These are phyloP conservation scores for Genyomyrus donnyi DNA, from an alignment of 2,113 vertebrate species.

Conservation along the genomic window DNA sequence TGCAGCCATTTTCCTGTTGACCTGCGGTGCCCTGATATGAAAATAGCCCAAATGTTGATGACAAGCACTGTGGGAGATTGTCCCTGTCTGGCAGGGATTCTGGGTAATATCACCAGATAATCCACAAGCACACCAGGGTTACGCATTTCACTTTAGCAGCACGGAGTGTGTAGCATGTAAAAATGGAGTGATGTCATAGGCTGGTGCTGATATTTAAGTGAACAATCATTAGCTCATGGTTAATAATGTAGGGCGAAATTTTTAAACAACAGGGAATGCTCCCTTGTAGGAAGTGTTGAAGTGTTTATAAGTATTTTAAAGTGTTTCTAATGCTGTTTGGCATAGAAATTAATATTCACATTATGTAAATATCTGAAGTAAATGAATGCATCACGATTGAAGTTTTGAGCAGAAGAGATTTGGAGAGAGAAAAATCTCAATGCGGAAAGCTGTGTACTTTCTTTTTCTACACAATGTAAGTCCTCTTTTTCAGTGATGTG, in stretches of 20 bases:
- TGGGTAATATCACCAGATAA: slow-evolving; percentile 2
- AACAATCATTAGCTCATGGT: no score
- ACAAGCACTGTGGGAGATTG: slow-evolving; percentile 4
- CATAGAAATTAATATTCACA: not conserved
- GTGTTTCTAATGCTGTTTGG: not conserved
- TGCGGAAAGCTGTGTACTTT: not conserved
- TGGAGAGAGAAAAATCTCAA: not conserved
- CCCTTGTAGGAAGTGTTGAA: not conserved
- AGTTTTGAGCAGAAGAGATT: not conserved
- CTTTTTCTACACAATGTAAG: not conserved
- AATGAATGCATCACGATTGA: not conserved
- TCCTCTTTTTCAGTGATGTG: not conserved
- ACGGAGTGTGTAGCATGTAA: not conserved
- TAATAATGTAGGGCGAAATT: not conserved
- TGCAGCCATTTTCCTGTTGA: slow-evolving; percentile 24
- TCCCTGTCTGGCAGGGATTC: not conserved
- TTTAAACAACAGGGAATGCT: not conserved
- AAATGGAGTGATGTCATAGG: not conserved
- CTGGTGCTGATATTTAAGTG: not conserved
- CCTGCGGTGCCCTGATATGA: slow-evolving; percentile 24
- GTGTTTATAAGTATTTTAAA: not conserved
- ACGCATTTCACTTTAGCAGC: not conserved
- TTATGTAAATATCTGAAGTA: not conserved
- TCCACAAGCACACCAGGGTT: not conserved
- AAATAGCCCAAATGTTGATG: slow-evolving; percentile 18